Evolutionary conservation across 2,888 invertebrate genomes (phyloP).

Genomic region (Zonitis immaculata): DNA sequence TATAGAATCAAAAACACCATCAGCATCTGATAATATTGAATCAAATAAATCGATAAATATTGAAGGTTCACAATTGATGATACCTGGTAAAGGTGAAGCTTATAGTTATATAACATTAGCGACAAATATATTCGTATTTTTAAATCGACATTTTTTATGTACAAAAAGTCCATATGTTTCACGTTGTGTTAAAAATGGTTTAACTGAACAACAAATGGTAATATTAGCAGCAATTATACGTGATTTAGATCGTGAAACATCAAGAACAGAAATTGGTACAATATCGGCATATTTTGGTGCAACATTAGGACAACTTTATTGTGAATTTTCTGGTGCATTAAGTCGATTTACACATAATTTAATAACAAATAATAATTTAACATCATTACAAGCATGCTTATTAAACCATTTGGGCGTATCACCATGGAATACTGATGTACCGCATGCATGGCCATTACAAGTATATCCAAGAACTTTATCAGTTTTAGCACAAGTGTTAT

Average conservation of each 20-base stretch:
- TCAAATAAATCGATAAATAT: constrained; percentile 49
- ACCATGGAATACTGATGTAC: constrained; percentile 61
- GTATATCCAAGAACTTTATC: constrained; percentile 73
- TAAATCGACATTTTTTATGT: constrained; percentile 76
- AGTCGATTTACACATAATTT: constrained; percentile 78
- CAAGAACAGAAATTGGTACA: constrained; percentile 72
- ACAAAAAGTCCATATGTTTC: constrained; percentile 65
- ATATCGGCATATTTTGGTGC: constrained; percentile 71
- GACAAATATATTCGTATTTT: constrained; percentile 78
- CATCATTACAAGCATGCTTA: constrained; percentile 65
- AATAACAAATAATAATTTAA: constrained; percentile 66
- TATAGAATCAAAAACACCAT: constrained; percentile 54
- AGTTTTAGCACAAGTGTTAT: constrained; percentile 78
- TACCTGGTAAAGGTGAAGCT: constrained; percentile 75
- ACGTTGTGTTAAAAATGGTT: constrained; percentile 62
- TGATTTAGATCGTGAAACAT: constrained; percentile 86
- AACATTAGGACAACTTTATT: constrained; percentile 65
- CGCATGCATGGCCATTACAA: constrained; percentile 70
- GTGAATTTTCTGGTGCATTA: constrained; percentile 71
- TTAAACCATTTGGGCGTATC: constrained; percentile 71
- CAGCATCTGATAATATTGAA: constrained; percentile 52
- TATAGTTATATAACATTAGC: constrained; percentile 81
- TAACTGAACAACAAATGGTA: constrained; percentile 85
- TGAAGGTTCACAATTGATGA: constrained; percentile 53
- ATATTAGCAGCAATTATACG: constrained; percentile 82